phyloP scores from a whole-genome alignment of 2,797 vertebrate genomes.

The Benthosema pterotum region DNA sequence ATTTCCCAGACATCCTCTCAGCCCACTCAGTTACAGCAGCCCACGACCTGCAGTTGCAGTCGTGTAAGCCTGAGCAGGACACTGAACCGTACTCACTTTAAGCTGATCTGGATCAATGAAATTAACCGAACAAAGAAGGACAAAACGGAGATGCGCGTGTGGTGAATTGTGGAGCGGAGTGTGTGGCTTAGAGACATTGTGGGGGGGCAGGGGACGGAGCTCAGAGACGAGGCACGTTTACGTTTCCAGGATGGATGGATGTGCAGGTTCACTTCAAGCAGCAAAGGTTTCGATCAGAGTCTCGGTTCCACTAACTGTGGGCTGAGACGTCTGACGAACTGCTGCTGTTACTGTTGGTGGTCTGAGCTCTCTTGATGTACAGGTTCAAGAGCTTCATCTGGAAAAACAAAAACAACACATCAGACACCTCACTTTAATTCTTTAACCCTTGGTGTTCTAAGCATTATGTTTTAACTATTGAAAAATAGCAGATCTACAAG shows the following conservation, averaged over 20 bases:
- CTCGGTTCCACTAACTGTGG: constrained; percentile 87
- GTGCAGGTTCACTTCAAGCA: constrained; percentile 5
- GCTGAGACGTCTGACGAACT: constrained; percentile 97
- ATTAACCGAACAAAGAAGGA: neutral
- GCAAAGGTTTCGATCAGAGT: neutral
- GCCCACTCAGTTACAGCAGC: no score
- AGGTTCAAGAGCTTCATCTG: constrained; percentile 99
- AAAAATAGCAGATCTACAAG: no score
- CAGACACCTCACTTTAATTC: neutral
- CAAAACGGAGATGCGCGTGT: constrained; percentile 9
- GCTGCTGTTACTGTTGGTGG: constrained; percentile 99
- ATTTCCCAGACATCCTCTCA: no score
- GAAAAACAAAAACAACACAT: constrained; percentile 41
- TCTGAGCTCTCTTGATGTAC: constrained; percentile 98
- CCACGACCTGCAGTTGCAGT: no score
- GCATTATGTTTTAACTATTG: no score
- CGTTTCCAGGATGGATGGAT: constrained; percentile 16
- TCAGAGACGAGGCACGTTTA: constrained; percentile 75
- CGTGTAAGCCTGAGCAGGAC: no score
- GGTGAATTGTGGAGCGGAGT: constrained; percentile 43
- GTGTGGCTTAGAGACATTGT: constrained; percentile 37
- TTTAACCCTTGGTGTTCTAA: no score
- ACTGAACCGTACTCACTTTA: no score
- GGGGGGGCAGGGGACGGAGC: constrained; percentile 63
- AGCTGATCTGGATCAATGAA: no score